Evolutionary conservation across 2,113 vertebrate species (phyloP).

Genomic region (Elephantulus edwardii): DNA sequence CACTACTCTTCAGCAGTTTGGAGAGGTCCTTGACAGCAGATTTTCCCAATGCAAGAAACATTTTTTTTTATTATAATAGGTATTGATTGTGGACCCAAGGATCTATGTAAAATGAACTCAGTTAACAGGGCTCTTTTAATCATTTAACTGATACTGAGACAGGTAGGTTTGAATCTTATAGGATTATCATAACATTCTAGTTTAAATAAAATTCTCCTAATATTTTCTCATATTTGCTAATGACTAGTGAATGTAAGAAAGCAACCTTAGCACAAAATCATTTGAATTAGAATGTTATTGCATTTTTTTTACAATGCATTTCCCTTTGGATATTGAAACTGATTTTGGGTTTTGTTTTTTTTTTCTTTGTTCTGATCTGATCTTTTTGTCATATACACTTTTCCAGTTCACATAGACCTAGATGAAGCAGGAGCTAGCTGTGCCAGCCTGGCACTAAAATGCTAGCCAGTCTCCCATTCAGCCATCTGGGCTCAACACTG

Average conservation of each 20-base stretch:
- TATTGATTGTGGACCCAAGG: too few species aligned
- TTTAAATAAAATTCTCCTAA: background rate
- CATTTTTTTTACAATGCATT: background rate
- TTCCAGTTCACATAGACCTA: conserved; percentile 36
- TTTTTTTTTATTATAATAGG: too few species aligned
- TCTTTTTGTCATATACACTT: conserved; percentile 26
- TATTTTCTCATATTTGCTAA: background rate
- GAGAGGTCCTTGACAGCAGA: too few species aligned
- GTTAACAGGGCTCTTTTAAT: background rate
- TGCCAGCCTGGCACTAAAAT: conserved; percentile 61
- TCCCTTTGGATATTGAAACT: conserved; percentile 9
- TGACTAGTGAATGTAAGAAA: background rate
- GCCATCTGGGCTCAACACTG: conserved; percentile 61
- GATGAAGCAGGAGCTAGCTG: background rate
- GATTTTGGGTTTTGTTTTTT: conserved; percentile 39
- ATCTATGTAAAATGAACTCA: too few species aligned
- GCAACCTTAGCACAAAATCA: background rate
- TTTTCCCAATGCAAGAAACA: too few species aligned
- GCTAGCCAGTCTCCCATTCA: conserved; percentile 54
- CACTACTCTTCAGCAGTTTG: too few species aligned
- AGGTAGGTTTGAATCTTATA: background rate
- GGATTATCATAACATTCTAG: background rate
- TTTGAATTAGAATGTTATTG: background rate
- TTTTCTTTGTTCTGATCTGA: conserved; percentile 12
- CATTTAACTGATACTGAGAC: background rate